Evolutionary conservation across 2,797 vertebrate species (phyloP).

Genomic region (Ambastaia sidthimunki): DNA sequence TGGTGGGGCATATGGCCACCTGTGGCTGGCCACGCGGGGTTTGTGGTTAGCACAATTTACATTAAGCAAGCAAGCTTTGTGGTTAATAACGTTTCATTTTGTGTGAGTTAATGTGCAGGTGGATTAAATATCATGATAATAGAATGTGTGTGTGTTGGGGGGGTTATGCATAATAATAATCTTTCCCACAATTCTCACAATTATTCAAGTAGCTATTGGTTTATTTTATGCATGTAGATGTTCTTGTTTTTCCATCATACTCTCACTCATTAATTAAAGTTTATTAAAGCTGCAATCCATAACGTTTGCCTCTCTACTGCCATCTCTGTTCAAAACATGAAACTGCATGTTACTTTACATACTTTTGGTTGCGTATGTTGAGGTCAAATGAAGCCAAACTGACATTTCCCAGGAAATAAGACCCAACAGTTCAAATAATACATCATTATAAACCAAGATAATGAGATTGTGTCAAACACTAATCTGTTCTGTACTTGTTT

Average conservation of each 20-base stretch:
- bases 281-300: too few relatives aligned
- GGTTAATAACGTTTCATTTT: conserved; percentile 27
- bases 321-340: too few relatives aligned
- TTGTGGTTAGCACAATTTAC: conserved; percentile 30
- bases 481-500: too few relatives aligned
- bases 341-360: too few relatives aligned
- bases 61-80: conserved; percentile 11
- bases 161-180: conserved; percentile 47
- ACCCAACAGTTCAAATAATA: too few relatives aligned
- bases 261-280: conserved; percentile 17
- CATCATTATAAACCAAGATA: too few relatives aligned
- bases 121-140: conserved; percentile 10
- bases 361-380: too few relatives aligned
- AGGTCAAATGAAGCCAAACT: too few relatives aligned
- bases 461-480: too few relatives aligned
- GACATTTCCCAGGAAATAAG: too few relatives aligned
- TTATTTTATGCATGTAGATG: conserved; percentile 8
- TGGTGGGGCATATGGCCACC: conserved; percentile 59
- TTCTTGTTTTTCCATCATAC: conserved; percentile 20
- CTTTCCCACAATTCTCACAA: conserved; percentile 51
- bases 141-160: neutral
- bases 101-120: neutral
- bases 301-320: too few relatives aligned
- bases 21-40: conserved; percentile 23
- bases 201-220: conserved; percentile 37